Conservation (phyloP, 1,140 invertebrate genomes). For the Orchesella cincta region DNA sequence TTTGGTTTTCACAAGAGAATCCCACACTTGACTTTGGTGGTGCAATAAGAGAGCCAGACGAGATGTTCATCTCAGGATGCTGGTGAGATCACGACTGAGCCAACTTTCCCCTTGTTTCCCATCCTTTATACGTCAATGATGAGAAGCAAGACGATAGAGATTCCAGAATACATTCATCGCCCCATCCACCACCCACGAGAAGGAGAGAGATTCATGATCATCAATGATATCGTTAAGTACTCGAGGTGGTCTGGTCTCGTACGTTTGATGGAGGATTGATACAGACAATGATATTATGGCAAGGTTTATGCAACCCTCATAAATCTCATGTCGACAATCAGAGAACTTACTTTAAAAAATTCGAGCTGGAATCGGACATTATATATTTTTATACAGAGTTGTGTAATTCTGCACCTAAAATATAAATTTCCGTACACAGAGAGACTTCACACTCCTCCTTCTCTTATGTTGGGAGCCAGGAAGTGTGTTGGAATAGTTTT, state of each 20-base stretch:
- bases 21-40: neutral
- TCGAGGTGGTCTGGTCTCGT: too few relatives aligned
- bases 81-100: constrained; percentile 17
- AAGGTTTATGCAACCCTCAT: constrained; percentile 2
- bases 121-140: neutral
- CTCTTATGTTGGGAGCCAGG: neutral
- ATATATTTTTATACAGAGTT: neutral
- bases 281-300: too few relatives aligned
- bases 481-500: neutral
- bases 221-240: too few relatives aligned
- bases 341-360: neutral
- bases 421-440: neutral
- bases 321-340: constrained; percentile 22
- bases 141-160: neutral
- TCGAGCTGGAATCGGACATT: neutral
- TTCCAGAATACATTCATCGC: neutral
- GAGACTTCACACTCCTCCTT: neutral
- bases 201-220: too few relatives aligned
- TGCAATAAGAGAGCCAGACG: neutral
- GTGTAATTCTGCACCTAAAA: neutral
- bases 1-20: neutral
- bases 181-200: neutral
- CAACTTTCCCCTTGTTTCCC: neutral
- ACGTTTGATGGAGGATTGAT: neutral
- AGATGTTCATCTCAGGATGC: neutral